Evolutionary conservation across 2,888 invertebrate genomes (phyloP).

Genomic region (Phorcus lineatus): DNA sequence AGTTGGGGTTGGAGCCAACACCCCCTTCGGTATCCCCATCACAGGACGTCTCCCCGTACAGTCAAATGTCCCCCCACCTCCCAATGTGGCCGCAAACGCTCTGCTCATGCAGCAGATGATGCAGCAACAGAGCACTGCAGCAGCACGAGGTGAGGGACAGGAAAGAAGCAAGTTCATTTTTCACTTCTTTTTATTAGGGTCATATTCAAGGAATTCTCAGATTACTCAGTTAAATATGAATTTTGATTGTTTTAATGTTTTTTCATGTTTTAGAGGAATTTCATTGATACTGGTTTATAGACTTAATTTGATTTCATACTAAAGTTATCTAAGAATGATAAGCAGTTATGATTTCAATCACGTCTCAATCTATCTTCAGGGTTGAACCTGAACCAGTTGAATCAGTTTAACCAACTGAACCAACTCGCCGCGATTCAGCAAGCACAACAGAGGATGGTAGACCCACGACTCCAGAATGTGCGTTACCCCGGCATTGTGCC

Average conservation of each 20-base stretch:
- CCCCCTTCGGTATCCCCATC: conserved; percentile 59
- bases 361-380: neutral
- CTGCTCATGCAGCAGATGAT: conserved; percentile 64
- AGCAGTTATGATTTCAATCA: too few relatives aligned
- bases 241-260: too few relatives aligned
- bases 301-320: too few relatives aligned
- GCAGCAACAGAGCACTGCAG: conserved; percentile 42
- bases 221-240: too few relatives aligned
- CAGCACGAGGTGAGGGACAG: conserved; percentile 43
- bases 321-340: too few relatives aligned
- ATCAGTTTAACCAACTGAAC: conserved; percentile 46
- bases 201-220: too few relatives aligned
- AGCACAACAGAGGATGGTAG: conserved; percentile 59
- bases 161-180: neutral
- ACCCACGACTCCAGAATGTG: conserved; percentile 58
- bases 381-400: conserved; percentile 42
- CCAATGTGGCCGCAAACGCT: conserved; percentile 46
- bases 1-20: conserved; percentile 40
- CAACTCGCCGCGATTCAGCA: conserved; percentile 46
- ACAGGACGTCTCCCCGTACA: conserved; percentile 61
- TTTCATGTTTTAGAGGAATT: too few relatives aligned
- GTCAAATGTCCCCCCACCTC: conserved; percentile 41
- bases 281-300: too few relatives aligned
- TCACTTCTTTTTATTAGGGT: too few relatives aligned
- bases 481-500: conserved; percentile 45